Base-by-base conservation (phyloP, 2,888 invertebrate species). In the Tenthredo amoena region DNA sequence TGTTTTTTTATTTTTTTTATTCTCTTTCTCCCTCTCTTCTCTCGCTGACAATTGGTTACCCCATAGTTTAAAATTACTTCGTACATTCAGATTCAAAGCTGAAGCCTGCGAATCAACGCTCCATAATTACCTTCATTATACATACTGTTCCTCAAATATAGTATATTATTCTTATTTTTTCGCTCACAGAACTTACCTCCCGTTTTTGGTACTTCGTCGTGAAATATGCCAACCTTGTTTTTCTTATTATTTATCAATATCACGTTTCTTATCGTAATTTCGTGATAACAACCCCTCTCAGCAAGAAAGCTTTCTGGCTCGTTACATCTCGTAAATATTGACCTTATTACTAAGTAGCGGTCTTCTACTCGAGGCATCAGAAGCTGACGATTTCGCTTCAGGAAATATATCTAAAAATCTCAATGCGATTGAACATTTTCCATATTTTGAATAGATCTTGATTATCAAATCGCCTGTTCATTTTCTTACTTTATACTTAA, bases 311-410 rank as follows among this genome's bases (percentile, higher is more conserved):
- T 81, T 62, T 31, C 72, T 62, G 62, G 21, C 40, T 62, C 40
- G 81, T 81, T 62, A 81, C 15, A 26, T 34, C 37, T 15, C 81
- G 21, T 62, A 81, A 58, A 81, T 81, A 81, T 81, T 62, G 21
- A 81, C 81, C 55, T 79, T 37, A 55, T 74, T 74, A 43, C 58
- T 62, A 26, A 62, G 26, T 58, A 62, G 62, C 58, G 40, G 21
- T 62, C 15, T 15, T 31, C 62, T 77, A n/a, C 40, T 18, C 37
- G 62, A 40, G 21, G 37, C 7, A n/a, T 34, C 34, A 55, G n/a
- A 34, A 4, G n/a, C 71, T 71, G 37, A 79, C n/a, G 34, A 50
- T 50, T 79, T 34, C 34, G 9, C n/a, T 31, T 47, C 7, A 18
- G 34, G 15, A 40, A 81, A 26, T 81, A 62, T 50, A 37, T n/a